Evolutionary conservation across 2,113 vertebrate species (phyloP).

Genomic region (Chionis minor): DNA sequence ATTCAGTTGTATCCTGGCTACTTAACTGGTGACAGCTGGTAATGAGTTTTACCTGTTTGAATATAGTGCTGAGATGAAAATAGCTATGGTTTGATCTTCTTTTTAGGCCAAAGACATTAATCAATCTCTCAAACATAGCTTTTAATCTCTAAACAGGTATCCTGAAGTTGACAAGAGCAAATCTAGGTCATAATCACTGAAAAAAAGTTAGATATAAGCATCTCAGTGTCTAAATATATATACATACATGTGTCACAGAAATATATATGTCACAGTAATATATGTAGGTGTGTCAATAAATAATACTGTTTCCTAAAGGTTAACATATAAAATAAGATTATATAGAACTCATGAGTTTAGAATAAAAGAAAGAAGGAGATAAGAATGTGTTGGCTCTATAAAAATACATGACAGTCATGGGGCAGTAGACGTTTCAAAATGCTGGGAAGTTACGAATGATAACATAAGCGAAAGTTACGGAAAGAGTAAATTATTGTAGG

Average conservation of each 20-base stretch:
- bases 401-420: neutral
- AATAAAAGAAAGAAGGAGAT: neutral
- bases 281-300: neutral
- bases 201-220: neutral
- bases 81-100: neutral
- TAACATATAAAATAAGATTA: neutral
- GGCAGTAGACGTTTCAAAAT: neutral
- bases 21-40: neutral
- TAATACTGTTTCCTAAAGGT: neutral
- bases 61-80: neutral
- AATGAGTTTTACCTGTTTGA: neutral
- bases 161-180: neutral
- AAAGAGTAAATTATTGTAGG: neutral
- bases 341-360: neutral
- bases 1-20: neutral
- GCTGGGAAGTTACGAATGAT: neutral
- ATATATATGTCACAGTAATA: neutral
- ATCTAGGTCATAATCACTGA: neutral
- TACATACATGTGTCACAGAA: neutral
- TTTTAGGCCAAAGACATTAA: neutral
- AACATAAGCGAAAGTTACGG: neutral
- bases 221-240: neutral
- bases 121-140: neutral
- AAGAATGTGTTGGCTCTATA: neutral
- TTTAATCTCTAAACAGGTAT: neutral